Conservation (phyloP, 2,797 vertebrate species). For the Pterois miles region DNA sequence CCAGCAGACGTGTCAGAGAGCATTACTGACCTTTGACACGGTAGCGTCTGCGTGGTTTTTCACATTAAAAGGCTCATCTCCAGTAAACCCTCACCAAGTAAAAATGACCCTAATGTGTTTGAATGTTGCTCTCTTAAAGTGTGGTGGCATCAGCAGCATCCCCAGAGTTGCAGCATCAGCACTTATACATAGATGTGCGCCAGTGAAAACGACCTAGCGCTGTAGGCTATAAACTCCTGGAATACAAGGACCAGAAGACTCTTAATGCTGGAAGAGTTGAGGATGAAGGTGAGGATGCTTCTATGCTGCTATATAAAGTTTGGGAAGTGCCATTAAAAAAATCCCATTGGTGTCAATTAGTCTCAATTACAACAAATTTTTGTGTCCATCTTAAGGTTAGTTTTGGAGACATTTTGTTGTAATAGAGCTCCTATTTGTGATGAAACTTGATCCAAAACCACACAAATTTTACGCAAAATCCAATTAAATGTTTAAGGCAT, state of each 20-base stretch:
- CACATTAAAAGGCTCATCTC: conserved; percentile 11
- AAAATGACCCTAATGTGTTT: conserved; percentile 10
- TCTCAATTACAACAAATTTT: background rate
- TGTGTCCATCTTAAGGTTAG: background rate
- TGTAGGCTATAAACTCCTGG: conserved; percentile 20
- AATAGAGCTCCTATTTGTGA: background rate
- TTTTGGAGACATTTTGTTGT: background rate
- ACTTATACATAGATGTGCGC: conserved; percentile 10
- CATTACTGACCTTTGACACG: conserved; percentile 24
- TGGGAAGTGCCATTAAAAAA: background rate
- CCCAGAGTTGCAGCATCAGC: conserved; percentile 57
- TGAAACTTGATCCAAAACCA: background rate
- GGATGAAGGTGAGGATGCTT: background rate
- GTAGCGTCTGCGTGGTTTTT: background rate
- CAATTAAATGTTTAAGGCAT: background rate
- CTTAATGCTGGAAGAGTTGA: background rate
- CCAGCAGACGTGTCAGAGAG: background rate
- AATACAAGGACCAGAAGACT: background rate
- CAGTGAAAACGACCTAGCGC: background rate
- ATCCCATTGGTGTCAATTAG: background rate
- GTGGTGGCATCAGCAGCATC: conserved; percentile 36
- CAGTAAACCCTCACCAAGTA: no score
- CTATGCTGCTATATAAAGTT: conserved; percentile 11
- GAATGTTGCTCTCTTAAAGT: background rate
- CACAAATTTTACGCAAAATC: background rate